Evolutionary conservation across 2,888 invertebrate genomes (phyloP), one percentile per base, ranked within the genome.

Genomic region (Danaus chrysippus): DNA sequence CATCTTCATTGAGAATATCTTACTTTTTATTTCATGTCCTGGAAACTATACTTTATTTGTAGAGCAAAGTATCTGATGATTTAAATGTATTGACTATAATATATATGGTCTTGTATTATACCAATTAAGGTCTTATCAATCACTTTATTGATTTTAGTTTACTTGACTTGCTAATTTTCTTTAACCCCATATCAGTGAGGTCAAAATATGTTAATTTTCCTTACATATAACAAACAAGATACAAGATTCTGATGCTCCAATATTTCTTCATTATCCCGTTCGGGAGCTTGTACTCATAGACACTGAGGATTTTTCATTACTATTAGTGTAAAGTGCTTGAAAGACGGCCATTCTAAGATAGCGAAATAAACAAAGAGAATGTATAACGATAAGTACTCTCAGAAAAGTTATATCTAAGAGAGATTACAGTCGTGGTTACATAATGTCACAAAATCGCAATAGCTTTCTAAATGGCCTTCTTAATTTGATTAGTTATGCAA

Each of bases 261-360:
- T 78, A 78, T 78, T 71, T 80, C 73, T 73, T 74, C 74, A 77
- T 78, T 77, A 78, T 73, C 61, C 63, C 63, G 58, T 65, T 69
- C 64, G 10, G 54, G 64, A 71, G 71, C 72, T 69, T 66, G 64
- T 69, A 68, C 71, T 69, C 61, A 56, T 54, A n/a, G n/a, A n/a
- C n/a, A n/a, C n/a, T n/a, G n/a, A n/a, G n/a, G n/a, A n/a, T n/a
- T n/a, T n/a, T n/a, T n/a, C n/a, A n/a, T n/a, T n/a, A n/a, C n/a
- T n/a, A n/a, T n/a, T n/a, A n/a, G n/a, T n/a, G n/a, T n/a, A n/a
- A n/a, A n/a, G n/a, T n/a, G n/a, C n/a, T n/a, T n/a, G n/a, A n/a
- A n/a, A n/a, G n/a, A n/a, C n/a, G n/a, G n/a, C n/a, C n/a, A n/a
- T n/a, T n/a, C n/a, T n/a, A n/a, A n/a, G n/a, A n/a, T n/a, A n/a